These are phyloP conservation scores for Phoenicopterus ruber DNA, from an alignment of 2,113 vertebrate genomes.

Conservation along the genomic window DNA sequence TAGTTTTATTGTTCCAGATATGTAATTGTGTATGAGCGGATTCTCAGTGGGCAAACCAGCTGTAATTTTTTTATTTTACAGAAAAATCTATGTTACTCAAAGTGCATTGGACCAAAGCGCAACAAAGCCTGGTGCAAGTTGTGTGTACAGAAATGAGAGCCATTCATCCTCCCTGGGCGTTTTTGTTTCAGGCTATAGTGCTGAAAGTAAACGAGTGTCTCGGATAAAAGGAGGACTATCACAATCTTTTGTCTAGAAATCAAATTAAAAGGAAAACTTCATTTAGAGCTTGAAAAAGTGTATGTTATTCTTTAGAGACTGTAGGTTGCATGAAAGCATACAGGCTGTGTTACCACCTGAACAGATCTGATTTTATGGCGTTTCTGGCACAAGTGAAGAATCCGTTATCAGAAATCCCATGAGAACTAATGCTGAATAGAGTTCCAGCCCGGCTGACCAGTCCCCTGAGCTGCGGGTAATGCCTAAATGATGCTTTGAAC, in stretches of 20 bases:
- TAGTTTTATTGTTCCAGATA: background rate
- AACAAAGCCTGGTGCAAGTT: background rate
- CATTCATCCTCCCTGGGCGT: background rate
- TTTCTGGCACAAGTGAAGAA: background rate
- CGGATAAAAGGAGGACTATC: background rate
- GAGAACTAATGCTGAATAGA: background rate
- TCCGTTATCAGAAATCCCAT: background rate
- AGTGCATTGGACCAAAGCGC: background rate
- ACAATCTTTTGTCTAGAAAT: background rate
- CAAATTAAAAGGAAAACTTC: background rate
- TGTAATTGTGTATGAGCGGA: fast-evolving
- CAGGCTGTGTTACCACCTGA: background rate
- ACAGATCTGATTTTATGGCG: background rate
- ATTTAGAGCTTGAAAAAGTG: background rate
- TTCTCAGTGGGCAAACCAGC: background rate
- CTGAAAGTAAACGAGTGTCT: fast-evolving
- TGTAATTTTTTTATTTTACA: background rate
- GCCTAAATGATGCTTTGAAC: background rate
- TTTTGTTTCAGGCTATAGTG: background rate
- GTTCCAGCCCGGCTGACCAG: background rate
- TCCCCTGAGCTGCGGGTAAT: background rate
- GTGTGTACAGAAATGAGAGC: background rate
- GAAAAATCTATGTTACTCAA: background rate
- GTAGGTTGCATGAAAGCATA: background rate
- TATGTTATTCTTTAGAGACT: background rate